A percentile compares a stretch with the other conserved stretches of the same genome.
Evolutionary conservation across 2,888 invertebrate genomes (phyloP).

Genomic region (Mayetiola destructor): DNA sequence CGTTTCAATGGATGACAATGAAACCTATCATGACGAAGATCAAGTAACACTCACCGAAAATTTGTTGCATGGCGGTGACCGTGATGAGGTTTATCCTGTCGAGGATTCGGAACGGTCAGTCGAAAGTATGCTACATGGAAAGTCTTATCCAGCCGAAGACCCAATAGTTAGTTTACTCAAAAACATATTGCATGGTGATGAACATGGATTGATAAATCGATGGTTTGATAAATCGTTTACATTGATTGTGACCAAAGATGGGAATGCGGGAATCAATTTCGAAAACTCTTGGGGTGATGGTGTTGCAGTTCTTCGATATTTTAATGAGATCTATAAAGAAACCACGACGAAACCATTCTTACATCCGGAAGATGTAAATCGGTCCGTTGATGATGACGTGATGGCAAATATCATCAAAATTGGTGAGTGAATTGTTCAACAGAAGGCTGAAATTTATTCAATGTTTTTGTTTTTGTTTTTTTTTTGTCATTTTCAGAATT

Average conservation of each 20-base stretch:
- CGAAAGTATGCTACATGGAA: no score
- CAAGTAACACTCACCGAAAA: constrained; percentile 46
- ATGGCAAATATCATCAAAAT: constrained; percentile 39
- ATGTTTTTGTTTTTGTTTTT: neutral
- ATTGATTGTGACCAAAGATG: constrained; percentile 69
- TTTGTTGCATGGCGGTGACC: no score
- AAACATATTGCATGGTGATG: constrained; percentile 75
- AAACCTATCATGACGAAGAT: constrained; percentile 33
- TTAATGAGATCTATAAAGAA: constrained; percentile 65
- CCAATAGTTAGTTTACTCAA: no score
- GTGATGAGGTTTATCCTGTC: no score
- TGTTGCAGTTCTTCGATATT: constrained; percentile 85
- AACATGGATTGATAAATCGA: constrained; percentile 43
- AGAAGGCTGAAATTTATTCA: no score
- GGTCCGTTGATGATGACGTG: constrained; percentile 27
- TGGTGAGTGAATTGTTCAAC: constrained; percentile 37
- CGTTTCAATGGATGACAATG: constrained; percentile 63
- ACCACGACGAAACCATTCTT: constrained; percentile 44
- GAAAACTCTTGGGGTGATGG: constrained; percentile 99
- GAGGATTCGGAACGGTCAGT: no score
- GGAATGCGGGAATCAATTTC: constrained; percentile 79
- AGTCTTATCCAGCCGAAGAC: no score
- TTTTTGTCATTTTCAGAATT: constrained; percentile 45
- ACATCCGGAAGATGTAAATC: constrained; percentile 40
- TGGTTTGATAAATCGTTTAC: constrained; percentile 98